These are phyloP conservation scores for Drosophila aldrichi DNA, from an alignment of 2,888 invertebrate species.

Conservation along the genomic window DNA sequence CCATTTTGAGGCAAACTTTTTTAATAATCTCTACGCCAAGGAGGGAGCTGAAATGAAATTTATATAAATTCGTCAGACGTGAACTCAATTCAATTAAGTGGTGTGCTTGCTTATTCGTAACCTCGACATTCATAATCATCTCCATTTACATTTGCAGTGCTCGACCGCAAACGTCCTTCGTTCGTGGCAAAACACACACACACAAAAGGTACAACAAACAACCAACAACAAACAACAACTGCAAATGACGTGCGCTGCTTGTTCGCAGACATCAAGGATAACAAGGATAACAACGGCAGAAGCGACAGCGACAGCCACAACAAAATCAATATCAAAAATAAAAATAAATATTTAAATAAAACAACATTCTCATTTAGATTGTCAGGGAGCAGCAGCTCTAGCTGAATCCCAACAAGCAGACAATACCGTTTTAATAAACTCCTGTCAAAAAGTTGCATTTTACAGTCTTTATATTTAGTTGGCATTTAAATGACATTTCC, in stretches of 20 bases:
- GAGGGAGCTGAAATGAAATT: conserved; percentile 8
- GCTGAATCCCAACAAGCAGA: conserved; percentile 25
- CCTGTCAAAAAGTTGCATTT: not conserved
- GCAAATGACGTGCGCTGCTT: conserved; percentile 61
- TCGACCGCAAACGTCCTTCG: conserved; percentile 23
- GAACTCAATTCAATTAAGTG: conserved; percentile 35
- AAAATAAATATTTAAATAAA: conserved; percentile 30
- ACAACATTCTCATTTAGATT: conserved; percentile 37
- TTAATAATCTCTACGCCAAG: not conserved
- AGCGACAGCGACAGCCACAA: conserved; percentile 13
- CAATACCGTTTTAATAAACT: conserved; percentile 23
- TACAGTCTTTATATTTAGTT: not conserved
- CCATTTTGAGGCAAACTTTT: not conserved
- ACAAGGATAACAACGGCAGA: conserved; percentile 26
- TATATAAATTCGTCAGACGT: conserved; percentile 7
- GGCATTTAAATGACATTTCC: not conserved
- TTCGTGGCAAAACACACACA: conserved; percentile 14
- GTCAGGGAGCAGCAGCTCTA: conserved; percentile 10
- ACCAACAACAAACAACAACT: conserved; percentile 34
- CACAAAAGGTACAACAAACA: conserved; percentile 19
- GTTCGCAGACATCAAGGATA: conserved; percentile 52
- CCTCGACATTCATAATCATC: conserved; percentile 27
- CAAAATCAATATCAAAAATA: conserved; percentile 45
- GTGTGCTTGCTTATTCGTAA: conserved; percentile 2
- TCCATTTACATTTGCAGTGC: conserved; percentile 11